Evolutionary conservation across 2,888 invertebrate genomes (phyloP).

Genomic region (Agrochola litura): DNA sequence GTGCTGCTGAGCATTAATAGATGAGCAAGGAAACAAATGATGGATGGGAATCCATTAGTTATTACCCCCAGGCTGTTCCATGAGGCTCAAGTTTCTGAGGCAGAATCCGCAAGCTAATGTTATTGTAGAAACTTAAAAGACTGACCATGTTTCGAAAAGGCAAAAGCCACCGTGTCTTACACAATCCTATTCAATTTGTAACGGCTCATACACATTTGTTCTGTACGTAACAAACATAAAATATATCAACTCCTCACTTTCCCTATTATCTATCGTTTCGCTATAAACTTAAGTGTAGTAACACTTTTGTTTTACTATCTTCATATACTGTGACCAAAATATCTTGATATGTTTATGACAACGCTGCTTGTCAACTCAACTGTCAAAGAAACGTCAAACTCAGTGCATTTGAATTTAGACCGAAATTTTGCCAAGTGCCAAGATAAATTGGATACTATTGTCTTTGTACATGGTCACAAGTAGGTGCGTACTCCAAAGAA

Average conservation of each 20-base stretch:
- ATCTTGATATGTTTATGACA: not conserved
- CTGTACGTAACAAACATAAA: slow-evolving; percentile 27
- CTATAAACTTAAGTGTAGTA: slow-evolving; percentile 1
- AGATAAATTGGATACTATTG: slow-evolving; percentile 7
- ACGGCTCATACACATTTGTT: slow-evolving; percentile 24
- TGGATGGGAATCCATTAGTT: not conserved
- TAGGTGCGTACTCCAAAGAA: slow-evolving; percentile 63
- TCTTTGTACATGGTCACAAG: slow-evolving; percentile 63
- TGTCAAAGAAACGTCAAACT: slow-evolving; percentile 4
- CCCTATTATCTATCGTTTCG: slow-evolving; percentile 9
- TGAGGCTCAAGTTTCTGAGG: not conserved
- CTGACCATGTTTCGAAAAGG: slow-evolving; percentile 4
- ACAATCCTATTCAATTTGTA: slow-evolving; percentile 12
- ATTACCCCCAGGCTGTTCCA: not conserved
- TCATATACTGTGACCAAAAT: not conserved
- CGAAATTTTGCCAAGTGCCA: not conserved
- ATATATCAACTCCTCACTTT: slow-evolving; percentile 34
- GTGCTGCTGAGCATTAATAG: not conserved
- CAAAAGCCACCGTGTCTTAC: not conserved
- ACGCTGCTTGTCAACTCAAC: not conserved
- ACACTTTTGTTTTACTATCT: slow-evolving; percentile 52
- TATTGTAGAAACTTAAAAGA: slow-evolving; percentile 11
- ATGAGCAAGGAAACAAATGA: not conserved
- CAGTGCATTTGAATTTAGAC: slow-evolving; percentile 5
- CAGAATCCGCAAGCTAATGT: not conserved